Evolutionary conservation across 2,113 vertebrate genomes (phyloP), one percentile per base, ranked within the genome.

Genomic region (Tiliqua scincoides): DNA sequence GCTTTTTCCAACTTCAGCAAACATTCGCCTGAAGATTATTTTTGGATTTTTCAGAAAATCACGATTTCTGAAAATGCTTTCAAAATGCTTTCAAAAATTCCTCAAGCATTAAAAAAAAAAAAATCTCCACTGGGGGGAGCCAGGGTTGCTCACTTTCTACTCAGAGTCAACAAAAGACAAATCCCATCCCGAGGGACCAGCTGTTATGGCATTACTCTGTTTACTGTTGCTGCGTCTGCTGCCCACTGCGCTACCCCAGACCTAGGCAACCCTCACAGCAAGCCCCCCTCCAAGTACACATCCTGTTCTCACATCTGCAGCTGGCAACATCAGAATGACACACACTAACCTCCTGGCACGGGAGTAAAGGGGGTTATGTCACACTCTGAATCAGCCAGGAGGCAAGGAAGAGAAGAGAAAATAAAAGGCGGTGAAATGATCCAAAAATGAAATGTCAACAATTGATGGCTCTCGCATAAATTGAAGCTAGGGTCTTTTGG

Each of bases 311-410:
- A 82, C 76, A 88, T 80, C 90, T 91, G 91, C 1, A 2, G 74
- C 85, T 14, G 89, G 92, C 3, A 27, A 30, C 20, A 88, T 89
- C 92, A 90, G 83, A n/a, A 0, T 3, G 48, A 76, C 82, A 85
- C 14, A 1, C 5, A 3, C 35, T 68, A 37, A 35, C 59, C 3
- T 61, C 83, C 71, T 83, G 91, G 94, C 92, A 90, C 62, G 63
- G n/a, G 63, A 73, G 0, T 7, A 1, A 88, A 0, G 1, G 5
- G 68, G 82, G 77, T 88, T 84, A 93, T 70, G 32, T 94, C 92
- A 89, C 63, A 2, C 73, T 59, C 0, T 0, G 74, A 54, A 82
- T 87, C 77, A 83, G 68, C 15, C 6, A n/a, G 23, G 15, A 73
- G 82, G 87, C 57, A 40, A 40, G n/a, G 75, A 78, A 71, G 70